Evolutionary conservation across 1,140 invertebrate species (phyloP).

Genomic region (Lanistes nyassanus): DNA sequence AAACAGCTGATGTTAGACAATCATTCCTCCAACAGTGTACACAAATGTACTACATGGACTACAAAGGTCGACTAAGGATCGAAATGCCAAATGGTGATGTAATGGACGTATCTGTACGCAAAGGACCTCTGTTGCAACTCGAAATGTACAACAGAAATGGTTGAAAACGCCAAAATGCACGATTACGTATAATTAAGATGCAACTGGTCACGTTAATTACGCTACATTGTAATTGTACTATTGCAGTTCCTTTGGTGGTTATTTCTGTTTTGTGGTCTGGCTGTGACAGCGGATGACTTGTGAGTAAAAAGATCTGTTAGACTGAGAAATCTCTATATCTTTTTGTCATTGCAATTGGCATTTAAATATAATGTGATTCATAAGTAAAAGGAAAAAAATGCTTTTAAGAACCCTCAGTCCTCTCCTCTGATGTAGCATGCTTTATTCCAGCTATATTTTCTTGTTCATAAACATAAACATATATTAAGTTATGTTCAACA

Average conservation of each 20-base stretch:
- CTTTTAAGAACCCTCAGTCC: not conserved
- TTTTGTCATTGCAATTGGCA: not conserved
- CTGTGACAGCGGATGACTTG: slow-evolving; percentile 75
- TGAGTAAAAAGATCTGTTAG: slow-evolving; percentile 53
- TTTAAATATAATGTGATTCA: not conserved
- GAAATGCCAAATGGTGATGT: no score
- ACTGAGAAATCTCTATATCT: no score
- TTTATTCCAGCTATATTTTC: not conserved
- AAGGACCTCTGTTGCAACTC: no score
- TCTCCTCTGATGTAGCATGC: no score
- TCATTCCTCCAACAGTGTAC: no score
- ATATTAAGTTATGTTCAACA: not conserved
- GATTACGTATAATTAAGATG: not conserved
- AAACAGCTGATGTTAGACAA: no score
- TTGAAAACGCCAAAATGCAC: no score
- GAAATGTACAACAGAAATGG: no score
- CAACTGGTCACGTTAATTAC: not conserved
- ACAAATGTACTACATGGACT: no score
- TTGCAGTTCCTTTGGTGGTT: slow-evolving; percentile 71
- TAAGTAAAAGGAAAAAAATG: not conserved
- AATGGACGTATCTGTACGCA: no score
- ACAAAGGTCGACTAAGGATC: no score
- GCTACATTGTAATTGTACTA: slow-evolving; percentile 17
- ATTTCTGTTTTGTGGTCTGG: slow-evolving; percentile 74
- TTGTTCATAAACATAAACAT: not conserved